A percentile compares a stretch with the other conserved stretches of the same genome.
phyloP scores from a whole-genome alignment of 2,797 vertebrate genomes.

The Petrocephalus schoutedeni region DNA sequence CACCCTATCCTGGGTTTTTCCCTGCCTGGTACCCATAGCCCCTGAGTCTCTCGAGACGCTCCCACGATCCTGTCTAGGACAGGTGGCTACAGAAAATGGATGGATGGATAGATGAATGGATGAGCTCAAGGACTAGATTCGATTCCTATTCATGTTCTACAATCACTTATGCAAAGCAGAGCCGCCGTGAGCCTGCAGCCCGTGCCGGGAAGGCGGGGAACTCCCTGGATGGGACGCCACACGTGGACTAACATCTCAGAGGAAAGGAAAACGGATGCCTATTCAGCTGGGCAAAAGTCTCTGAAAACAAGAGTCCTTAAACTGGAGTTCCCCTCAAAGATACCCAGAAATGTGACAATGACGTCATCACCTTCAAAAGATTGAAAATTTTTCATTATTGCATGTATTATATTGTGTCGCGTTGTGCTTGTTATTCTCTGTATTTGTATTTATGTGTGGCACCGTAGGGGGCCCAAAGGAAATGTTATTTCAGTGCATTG shows the following conservation, averaged over 20 bases:
- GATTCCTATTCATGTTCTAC: background rate
- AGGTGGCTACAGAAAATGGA: background rate
- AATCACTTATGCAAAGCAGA: background rate
- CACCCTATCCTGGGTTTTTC: background rate
- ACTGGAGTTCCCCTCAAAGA: background rate
- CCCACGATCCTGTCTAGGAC: background rate
- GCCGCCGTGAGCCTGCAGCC: background rate
- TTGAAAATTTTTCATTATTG: background rate
- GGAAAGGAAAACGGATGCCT: background rate
- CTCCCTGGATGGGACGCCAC: background rate
- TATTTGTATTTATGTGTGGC: background rate
- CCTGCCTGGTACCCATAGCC: background rate
- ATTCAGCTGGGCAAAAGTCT: background rate
- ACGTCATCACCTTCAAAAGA: background rate
- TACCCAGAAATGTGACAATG: background rate
- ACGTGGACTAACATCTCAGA: background rate
- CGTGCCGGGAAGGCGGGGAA: background rate
- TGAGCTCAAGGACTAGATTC: background rate
- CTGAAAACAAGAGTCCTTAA: background rate
- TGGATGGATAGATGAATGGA: background rate
- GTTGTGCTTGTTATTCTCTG: background rate
- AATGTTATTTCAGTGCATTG: background rate
- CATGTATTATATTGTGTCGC: background rate
- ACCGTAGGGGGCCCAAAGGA: no score
- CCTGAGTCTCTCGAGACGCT: background rate